Base-by-base conservation (phyloP, 35 echinoderm and acorn worm genomes). In the Patiria miniata region DNA sequence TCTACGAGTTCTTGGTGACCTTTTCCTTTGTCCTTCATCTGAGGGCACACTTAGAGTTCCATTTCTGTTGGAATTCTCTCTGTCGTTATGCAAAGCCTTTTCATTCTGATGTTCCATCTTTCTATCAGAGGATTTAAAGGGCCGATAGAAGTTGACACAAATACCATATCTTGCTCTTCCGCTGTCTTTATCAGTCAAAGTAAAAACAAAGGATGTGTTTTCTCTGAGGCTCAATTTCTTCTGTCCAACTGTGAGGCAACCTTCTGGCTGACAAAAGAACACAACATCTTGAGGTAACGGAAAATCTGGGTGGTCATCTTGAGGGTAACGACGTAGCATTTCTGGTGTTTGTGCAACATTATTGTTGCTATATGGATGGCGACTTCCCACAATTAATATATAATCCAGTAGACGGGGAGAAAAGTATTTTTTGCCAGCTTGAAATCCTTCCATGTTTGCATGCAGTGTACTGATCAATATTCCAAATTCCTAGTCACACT, bases 151-250 rank as follows among this genome's bases (percentile, higher is more conserved):
- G 81, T 94, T 98, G n/a, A 98, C 92, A 53, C 96, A 98, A 36
- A 98, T 89, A 52, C 95, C 96, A 82, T 83, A 98, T n/a, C 96
- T 57, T 9, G 94, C 84, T 33, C 92, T 68, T 4, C 83, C 93
- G 17, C 89, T 92, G 57, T 98, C 96, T 78, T 98, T 94, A 53
- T 98, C 96, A 0, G 96, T 98, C 22, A 98, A 78, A 8, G 92
- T 98, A 78, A 98, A 98, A n/a, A 94, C 89, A 69, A 98, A 98
- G 0, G 96, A 99, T 10, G 90, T 95, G 58, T 92, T 99, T 51
- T 94, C 92, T 33, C 92, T 77, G 23, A 95, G 54, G 50, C 89
- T 95, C 29, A 89, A 83, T 36, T 86, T 77, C 55, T 90, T 95
- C 51, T 94, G 96, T 26, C 93, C 89, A 39, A 99, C 86, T 0